Evolutionary conservation across 2,888 invertebrate genomes (phyloP).

Genomic region (Hydrotaea cyrtoneurina): DNA sequence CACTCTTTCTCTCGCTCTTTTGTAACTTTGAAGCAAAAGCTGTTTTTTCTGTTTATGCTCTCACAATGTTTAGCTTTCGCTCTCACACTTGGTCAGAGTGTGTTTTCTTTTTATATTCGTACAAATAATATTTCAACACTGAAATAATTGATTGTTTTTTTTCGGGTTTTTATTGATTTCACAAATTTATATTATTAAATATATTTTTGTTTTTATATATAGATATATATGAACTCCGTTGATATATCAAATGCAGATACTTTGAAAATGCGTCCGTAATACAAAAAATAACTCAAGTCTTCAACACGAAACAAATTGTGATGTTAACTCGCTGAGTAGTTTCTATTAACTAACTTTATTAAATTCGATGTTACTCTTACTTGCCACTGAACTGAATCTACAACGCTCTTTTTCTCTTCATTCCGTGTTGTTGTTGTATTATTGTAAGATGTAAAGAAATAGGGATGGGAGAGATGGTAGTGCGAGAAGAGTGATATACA

Average conservation of each 20-base stretch:
- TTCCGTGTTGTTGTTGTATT: too few relatives aligned
- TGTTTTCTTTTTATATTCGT: background rate
- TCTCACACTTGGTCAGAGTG: background rate
- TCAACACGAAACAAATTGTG: background rate
- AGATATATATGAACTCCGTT: constrained; percentile 5
- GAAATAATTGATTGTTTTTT: too few relatives aligned
- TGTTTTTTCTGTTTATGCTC: constrained; percentile 1
- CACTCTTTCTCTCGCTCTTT: constrained; percentile 8
- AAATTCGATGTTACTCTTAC: too few relatives aligned
- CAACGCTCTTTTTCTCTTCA: too few relatives aligned
- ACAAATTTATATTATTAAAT: background rate
- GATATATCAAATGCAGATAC: constrained; percentile 28
- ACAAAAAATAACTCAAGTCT: background rate
- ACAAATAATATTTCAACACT: background rate
- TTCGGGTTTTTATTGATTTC: background rate
- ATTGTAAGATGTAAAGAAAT: too few relatives aligned
- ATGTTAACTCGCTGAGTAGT: constrained; percentile 56
- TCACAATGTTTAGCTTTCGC: background rate
- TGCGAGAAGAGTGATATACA: too few relatives aligned
- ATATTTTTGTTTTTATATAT: background rate
- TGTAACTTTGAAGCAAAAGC: constrained; percentile 39
- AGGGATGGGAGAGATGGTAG: too few relatives aligned
- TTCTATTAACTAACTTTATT: constrained; percentile 59
- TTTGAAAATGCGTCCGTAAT: background rate
- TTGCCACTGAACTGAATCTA: too few relatives aligned